phyloP scores from a whole-genome alignment of 2,113 vertebrate species.

The Collichthys lucidus region DNA sequence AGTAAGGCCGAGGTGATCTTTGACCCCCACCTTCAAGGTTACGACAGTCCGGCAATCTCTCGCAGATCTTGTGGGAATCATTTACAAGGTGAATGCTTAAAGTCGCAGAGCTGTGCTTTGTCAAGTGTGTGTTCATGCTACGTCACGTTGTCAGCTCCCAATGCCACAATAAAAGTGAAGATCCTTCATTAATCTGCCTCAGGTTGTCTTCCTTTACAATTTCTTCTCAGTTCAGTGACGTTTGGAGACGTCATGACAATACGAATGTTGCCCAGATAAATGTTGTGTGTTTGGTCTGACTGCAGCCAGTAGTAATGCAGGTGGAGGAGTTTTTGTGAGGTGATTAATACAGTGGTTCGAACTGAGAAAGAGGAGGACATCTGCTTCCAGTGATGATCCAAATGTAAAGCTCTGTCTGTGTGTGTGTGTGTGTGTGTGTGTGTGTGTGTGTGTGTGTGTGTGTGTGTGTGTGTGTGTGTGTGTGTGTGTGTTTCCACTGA shows the following conservation, averaged over 20 bases:
- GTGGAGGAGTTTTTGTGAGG: conserved; percentile 40
- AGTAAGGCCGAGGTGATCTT: conserved; percentile 31
- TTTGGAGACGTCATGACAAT: background rate
- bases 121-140: conserved; percentile 49
- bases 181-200: conserved; percentile 41
- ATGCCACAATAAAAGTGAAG: conserved; percentile 18
- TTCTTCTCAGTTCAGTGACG: conserved; percentile 11
- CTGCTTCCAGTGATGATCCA: conserved; percentile 66
- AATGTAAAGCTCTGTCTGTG: conserved; percentile 16
- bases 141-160: conserved; percentile 16
- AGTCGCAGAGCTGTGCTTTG: conserved; percentile 38
- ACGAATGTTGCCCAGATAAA: conserved; percentile 17
- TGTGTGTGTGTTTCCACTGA: conserved; percentile 44
- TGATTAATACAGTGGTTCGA: conserved; percentile 52
- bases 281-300: conserved; percentile 43
- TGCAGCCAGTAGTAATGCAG: conserved; percentile 60
- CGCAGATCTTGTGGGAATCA: conserved; percentile 13
- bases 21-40: conserved; percentile 46
- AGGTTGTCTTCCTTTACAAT: background rate
- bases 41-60: conserved; percentile 29
- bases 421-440: conserved; percentile 24
- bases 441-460: conserved; percentile 30
- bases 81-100: conserved; percentile 36
- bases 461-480: conserved; percentile 15
- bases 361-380: conserved; percentile 57